Evolutionary conservation across 1,140 invertebrate genomes (phyloP).

Genomic region (Bombus vancouverensis): DNA sequence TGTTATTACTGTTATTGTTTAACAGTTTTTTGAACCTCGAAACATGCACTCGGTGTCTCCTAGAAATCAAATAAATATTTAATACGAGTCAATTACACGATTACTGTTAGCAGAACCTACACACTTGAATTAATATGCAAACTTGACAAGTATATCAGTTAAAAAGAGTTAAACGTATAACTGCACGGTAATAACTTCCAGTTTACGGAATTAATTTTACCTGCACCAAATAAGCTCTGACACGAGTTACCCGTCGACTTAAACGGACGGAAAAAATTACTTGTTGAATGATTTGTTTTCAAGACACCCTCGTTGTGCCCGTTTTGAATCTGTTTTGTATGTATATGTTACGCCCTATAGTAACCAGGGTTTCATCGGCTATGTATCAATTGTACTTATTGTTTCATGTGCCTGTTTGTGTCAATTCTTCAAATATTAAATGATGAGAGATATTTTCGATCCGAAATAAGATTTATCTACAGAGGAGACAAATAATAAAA

Average conservation of each 20-base stretch:
- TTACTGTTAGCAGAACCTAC: not conserved
- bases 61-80: not conserved
- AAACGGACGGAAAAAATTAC: not conserved
- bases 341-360: conserved; percentile 20
- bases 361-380: not conserved
- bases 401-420: not conserved
- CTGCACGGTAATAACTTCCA: conserved; percentile 40
- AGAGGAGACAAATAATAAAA: not conserved
- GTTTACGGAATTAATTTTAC: conserved; percentile 46
- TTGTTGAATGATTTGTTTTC: conserved; percentile 35
- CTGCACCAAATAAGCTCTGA: not conserved
- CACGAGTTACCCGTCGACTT: conserved; percentile 38
- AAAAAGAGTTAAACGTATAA: not conserved
- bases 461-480: not conserved
- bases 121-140: conserved; percentile 13
- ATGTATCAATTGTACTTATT: not conserved
- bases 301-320: conserved; percentile 15
- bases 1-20: conserved; percentile 69
- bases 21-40: conserved; percentile 54
- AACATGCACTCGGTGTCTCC: conserved; percentile 77
- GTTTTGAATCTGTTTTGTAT: conserved; percentile 13
- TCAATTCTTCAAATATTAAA: not conserved
- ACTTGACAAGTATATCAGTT: conserved; percentile 19
- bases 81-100: conserved; percentile 11
- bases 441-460: not conserved